phyloP scores from a whole-genome alignment of 2,888 invertebrate species.

The Epirrhoe tristata region DNA sequence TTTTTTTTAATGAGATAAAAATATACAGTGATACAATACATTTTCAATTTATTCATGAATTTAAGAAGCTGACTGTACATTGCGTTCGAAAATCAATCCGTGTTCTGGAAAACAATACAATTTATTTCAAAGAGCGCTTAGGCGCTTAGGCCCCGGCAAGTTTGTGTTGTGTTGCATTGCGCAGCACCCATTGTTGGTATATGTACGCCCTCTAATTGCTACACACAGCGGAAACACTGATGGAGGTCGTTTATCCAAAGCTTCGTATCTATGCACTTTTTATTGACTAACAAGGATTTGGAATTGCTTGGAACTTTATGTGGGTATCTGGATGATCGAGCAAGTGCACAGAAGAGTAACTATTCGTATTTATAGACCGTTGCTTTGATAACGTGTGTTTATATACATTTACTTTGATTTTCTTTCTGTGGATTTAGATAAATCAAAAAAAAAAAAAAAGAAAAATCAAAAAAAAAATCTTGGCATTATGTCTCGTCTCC shows the following conservation, averaged over 20 bases:
- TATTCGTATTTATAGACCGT: background rate
- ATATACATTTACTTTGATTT: too few species aligned
- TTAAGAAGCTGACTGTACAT: background rate
- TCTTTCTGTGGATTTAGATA: too few species aligned
- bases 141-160: background rate
- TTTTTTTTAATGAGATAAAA: too few species aligned
- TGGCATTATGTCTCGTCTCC: too few species aligned
- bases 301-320: conserved; percentile 32
- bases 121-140: background rate
- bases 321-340: conserved; percentile 22
- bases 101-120: conserved; percentile 1
- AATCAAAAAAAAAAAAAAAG: too few species aligned
- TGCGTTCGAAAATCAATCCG: background rate
- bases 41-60: too few species aligned
- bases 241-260: conserved; percentile 57
- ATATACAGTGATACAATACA: too few species aligned
- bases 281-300: conserved; percentile 39
- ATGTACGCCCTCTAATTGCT: conserved; percentile 58
- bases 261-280: conserved; percentile 37
- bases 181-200: conserved; percentile 43
- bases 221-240: conserved; percentile 56
- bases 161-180: conserved; percentile 15
- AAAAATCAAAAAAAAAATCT: too few species aligned
- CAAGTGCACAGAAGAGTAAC: background rate
- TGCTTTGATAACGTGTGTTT: background rate